phyloP scores from a whole-genome alignment of 2,888 invertebrate genomes.

The Julus scanicus region DNA sequence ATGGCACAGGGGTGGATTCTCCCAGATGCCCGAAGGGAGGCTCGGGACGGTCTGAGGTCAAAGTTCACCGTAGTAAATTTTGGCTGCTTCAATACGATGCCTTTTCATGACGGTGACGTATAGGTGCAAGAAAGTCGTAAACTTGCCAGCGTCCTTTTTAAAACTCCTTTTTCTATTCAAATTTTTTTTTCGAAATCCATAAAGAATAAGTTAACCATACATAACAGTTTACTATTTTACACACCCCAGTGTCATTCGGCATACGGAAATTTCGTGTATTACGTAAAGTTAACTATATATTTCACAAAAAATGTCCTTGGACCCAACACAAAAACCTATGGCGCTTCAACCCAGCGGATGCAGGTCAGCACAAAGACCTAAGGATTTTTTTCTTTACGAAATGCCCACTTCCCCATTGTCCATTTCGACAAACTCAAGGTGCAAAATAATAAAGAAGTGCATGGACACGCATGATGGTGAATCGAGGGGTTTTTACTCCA shows the following conservation, averaged over 20 bases:
- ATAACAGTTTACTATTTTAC: conserved; percentile 27
- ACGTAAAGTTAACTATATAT: not conserved
- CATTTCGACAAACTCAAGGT: conserved; percentile 25
- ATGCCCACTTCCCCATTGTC: conserved; percentile 33
- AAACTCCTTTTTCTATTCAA: conserved; percentile 31
- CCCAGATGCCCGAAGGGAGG: not conserved
- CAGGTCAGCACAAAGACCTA: conserved; percentile 14
- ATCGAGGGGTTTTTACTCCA: not conserved
- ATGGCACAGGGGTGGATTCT: not conserved
- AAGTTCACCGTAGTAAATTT: conserved; percentile 33
- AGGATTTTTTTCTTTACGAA: not conserved
- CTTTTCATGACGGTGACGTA: conserved; percentile 20
- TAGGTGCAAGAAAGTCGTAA: conserved; percentile 33
- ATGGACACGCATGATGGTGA: conserved; percentile 26
- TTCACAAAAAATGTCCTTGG: conserved; percentile 33
- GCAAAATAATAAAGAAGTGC: conserved; percentile 8
- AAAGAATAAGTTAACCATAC: conserved; percentile 33
- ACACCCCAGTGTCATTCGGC: conserved; percentile 21
- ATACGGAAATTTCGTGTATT: conserved; percentile 13
- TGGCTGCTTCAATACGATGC: conserved; percentile 12
- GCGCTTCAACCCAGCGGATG: conserved; percentile 26
- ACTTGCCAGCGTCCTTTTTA: not conserved
- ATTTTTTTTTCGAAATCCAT: not conserved
- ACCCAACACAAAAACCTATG: conserved; percentile 1
- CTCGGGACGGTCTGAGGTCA: conserved; percentile 26